phyloP scores from a whole-genome alignment of 2,113 vertebrate genomes.

The Antigone vipio region DNA sequence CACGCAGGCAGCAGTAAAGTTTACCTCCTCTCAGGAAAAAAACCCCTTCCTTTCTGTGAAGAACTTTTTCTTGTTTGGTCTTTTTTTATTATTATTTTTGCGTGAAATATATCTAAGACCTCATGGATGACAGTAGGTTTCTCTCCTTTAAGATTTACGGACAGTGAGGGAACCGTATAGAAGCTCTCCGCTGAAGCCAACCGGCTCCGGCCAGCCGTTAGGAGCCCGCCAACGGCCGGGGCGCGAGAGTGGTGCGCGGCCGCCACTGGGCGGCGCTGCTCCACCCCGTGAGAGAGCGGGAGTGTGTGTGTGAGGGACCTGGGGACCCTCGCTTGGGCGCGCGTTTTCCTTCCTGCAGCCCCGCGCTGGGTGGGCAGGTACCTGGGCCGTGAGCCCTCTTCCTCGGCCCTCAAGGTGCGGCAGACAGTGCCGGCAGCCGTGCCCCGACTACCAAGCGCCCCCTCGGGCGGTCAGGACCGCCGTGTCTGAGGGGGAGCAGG shows the following conservation, averaged over 20 bases:
- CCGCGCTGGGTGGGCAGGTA: background rate
- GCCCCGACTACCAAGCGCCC: background rate
- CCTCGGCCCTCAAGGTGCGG: background rate
- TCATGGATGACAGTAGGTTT: no score
- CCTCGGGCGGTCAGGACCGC: no score
- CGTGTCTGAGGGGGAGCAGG: background rate
- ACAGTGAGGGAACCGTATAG: fast-evolving
- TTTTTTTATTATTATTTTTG: no score
- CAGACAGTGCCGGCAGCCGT: background rate
- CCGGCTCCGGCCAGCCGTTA: background rate
- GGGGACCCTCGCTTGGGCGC: no score
- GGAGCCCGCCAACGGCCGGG: background rate
- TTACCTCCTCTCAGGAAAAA: background rate
- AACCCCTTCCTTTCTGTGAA: background rate
- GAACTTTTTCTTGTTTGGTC: background rate
- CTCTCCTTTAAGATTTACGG: no score
- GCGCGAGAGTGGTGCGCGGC: background rate
- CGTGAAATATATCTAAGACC: background rate
- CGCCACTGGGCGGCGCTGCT: background rate
- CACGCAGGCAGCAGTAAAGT: fast-evolving
- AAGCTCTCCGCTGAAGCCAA: fast-evolving
- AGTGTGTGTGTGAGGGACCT: no score
- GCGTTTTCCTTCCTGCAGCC: no score
- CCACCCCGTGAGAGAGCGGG: background rate
- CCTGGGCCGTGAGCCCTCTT: no score